phyloP scores from a whole-genome alignment of 2,113 vertebrate genomes.

The Clarias batrachus region DNA sequence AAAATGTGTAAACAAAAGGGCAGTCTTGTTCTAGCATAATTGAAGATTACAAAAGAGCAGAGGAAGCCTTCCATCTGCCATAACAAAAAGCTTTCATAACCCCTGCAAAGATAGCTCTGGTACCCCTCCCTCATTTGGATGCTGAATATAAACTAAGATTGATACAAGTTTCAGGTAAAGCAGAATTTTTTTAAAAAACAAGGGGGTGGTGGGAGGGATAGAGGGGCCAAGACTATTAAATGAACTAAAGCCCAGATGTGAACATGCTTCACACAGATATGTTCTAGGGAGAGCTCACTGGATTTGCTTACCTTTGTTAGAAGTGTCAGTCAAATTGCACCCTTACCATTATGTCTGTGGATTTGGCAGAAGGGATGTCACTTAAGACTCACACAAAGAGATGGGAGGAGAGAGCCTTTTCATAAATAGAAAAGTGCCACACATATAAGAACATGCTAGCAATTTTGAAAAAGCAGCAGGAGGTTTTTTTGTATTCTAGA shows the following conservation, averaged over 20 bases:
- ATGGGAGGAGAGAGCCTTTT: conserved; percentile 4
- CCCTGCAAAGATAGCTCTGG: conserved; percentile 25
- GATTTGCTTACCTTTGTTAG: conserved; percentile 45
- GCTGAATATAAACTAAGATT: conserved; percentile 35
- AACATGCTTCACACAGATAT: conserved; percentile 1
- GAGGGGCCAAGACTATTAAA: conserved; percentile 28
- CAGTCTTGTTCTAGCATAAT: conserved; percentile 5
- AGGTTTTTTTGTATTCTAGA: background rate
- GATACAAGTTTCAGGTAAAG: conserved; percentile 31
- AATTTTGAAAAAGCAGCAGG: background rate
- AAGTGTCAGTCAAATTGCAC: conserved; percentile 39
- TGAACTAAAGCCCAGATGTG: conserved; percentile 23
- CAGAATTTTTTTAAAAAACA: conserved; percentile 3
- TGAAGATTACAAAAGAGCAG: conserved; percentile 6
- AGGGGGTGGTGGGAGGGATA: background rate
- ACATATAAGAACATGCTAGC: conserved; percentile 5
- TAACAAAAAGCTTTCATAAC: conserved; percentile 39
- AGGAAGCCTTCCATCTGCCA: conserved; percentile 14
- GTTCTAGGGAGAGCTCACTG: conserved; percentile 15
- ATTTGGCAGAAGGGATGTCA: conserved; percentile 27
- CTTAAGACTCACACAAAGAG: conserved; percentile 15
- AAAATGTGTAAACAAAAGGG: conserved; percentile 35
- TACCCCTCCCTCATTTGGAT: conserved; percentile 43
- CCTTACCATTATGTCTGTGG: conserved; percentile 10
- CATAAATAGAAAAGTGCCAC: conserved; percentile 17